Evolutionary conservation across 2,797 vertebrate genomes (phyloP).

Genomic region (Botia kubotai): DNA sequence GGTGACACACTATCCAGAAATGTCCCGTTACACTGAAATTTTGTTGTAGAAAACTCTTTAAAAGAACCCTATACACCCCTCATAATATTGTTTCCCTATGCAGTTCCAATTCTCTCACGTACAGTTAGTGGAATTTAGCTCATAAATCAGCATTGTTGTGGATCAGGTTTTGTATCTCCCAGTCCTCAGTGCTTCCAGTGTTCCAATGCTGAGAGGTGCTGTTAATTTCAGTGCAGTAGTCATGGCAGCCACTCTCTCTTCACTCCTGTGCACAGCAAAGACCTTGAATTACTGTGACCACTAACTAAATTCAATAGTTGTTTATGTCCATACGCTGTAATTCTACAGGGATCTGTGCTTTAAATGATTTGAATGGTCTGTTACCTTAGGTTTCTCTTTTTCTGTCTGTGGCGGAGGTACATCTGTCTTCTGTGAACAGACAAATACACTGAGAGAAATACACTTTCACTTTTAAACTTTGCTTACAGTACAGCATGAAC

Average conservation of each 20-base stretch:
- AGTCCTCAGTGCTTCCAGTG: too few species aligned
- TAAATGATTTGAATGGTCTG: constrained; percentile 1
- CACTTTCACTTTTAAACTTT: not conserved
- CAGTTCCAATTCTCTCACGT: not conserved
- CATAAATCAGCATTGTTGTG: too few species aligned
- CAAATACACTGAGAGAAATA: constrained; percentile 16
- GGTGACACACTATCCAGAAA: not conserved
- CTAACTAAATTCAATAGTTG: constrained; percentile 19
- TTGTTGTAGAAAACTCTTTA: not conserved
- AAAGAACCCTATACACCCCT: too few species aligned
- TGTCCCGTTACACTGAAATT: not conserved
- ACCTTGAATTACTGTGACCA: constrained; percentile 22
- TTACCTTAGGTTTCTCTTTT: constrained; percentile 36
- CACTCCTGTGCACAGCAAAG: constrained; percentile 63
- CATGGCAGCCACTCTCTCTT: constrained; percentile 54
- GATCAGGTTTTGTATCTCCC: too few species aligned
- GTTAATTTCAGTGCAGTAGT: constrained; percentile 1
- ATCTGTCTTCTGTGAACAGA: constrained; percentile 7
- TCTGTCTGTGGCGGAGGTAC: not conserved
- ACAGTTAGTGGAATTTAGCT: too few species aligned
- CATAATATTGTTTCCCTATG: not conserved
- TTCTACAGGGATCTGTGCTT: not conserved
- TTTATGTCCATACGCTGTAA: not conserved
- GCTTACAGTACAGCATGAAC: not conserved
- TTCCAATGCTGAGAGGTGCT: too few species aligned